phyloP scores from a whole-genome alignment of 2,113 vertebrate genomes.

The Fukomys damarensis region DNA sequence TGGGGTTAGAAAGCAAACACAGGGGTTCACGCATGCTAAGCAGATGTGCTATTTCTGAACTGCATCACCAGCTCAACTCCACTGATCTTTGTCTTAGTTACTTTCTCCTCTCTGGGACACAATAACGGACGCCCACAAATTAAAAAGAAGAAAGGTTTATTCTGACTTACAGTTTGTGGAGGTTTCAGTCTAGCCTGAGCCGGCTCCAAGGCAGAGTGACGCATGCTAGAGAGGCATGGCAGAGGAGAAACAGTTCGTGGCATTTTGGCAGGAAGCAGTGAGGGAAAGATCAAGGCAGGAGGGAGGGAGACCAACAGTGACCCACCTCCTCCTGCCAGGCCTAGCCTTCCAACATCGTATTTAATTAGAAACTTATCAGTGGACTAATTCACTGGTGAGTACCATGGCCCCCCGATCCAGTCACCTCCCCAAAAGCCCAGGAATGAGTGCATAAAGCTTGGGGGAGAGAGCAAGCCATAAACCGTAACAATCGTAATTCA shows the following conservation, averaged over 20 bases:
- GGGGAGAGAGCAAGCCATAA: neutral
- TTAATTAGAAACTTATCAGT: neutral
- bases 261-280: neutral
- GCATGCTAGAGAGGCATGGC: neutral
- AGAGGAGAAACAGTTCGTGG: neutral
- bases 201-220: neutral
- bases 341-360: neutral
- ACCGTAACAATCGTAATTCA: neutral
- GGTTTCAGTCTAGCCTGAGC: neutral
- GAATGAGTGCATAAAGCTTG: neutral
- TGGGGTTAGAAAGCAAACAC: neutral
- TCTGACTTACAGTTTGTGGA: neutral
- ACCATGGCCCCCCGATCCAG: neutral
- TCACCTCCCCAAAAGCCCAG: neutral
- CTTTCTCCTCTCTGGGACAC: too few relatives aligned
- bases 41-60: neutral
- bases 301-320: neutral
- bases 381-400: neutral
- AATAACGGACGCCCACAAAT: neutral
- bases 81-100: neutral
- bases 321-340: neutral
- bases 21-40: neutral
- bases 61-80: neutral
- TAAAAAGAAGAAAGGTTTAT: neutral
- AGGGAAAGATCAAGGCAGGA: neutral